Evolutionary conservation across 2,113 vertebrate genomes (phyloP).

Genomic region (Burhinus oedicnemus): DNA sequence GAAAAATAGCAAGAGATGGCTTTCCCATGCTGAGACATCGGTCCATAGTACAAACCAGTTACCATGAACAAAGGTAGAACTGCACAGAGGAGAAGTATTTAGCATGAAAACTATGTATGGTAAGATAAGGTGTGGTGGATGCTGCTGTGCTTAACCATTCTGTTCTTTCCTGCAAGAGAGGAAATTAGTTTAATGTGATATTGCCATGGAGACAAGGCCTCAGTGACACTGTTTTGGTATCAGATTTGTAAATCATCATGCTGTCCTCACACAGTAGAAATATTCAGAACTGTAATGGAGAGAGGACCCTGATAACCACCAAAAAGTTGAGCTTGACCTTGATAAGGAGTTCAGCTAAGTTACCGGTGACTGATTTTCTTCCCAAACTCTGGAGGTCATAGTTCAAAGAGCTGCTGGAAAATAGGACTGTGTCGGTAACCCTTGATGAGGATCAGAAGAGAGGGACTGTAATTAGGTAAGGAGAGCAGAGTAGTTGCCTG

Average conservation of each 20-base stretch:
- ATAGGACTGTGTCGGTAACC: neutral
- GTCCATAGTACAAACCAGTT: neutral
- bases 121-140: neutral
- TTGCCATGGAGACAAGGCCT: neutral
- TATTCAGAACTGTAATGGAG: neutral
- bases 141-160: neutral
- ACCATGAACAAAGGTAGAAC: neutral
- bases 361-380: neutral
- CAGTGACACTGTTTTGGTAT: neutral
- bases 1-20: neutral
- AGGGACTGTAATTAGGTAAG: neutral
- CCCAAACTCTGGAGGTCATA: neutral
- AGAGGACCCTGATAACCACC: neutral
- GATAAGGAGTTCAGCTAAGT: neutral
- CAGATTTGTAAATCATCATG: neutral
- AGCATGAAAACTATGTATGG: neutral
- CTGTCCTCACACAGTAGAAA: neutral
- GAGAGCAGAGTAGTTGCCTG: too few species aligned
- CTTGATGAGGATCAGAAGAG: neutral
- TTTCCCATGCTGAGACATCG: neutral
- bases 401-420: neutral
- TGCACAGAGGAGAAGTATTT: neutral
- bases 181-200: neutral
- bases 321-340: neutral
- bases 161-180: neutral